Evolutionary conservation across 2,797 vertebrate species (phyloP), one percentile per base, ranked within the genome.

Genomic region (Sphenopsis melanotis): DNA sequence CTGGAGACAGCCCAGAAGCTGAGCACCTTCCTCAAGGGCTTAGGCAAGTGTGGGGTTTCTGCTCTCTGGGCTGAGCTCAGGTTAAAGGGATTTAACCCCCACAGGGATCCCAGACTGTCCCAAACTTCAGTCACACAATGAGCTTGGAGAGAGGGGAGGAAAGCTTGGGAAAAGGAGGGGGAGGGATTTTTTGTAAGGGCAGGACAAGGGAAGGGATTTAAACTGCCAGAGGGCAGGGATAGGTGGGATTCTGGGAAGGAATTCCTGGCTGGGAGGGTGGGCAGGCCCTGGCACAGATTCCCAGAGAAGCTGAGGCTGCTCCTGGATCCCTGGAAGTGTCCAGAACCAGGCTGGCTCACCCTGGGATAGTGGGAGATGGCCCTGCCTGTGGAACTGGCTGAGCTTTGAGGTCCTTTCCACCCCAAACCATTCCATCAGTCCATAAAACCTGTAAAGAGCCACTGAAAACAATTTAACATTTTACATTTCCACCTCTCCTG

Each of bases 11-110:
- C 98, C 34, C 98, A 97, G 94, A 99, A 98, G 93, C 94, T 99
- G 46, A 99, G 98, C 0, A 71, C 98, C 1, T 99, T 99, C 98
- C 98, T 99, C 17, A 99, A 99, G 98, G 97, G 76, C 19, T 61
- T 98, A 79, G 98, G 98, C 94, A 95, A 97, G 97, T 34, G 9
- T 79, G 71, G 41, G 5, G 3, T 8, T 47, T 9, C 34, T 82
- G 47, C 27, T 18, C 56, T 36, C 63, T 24, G 74, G 41, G 60
- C 14, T 18, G 1, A 36, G 34, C 32, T 8, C 27, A 1, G 2
- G 15, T 2, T 8, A 29, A 12, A 12, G 44, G 29, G 72, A 14
- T 65, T 74, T 29, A 24, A 66, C 18, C 34, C 59, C 53, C 34
- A 18, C 1, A 0, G 3, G 41, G 39, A 11, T 11, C 27, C 34